Base-by-base conservation (phyloP, 2,113 vertebrate species). In the Ammodytes dubius region DNA sequence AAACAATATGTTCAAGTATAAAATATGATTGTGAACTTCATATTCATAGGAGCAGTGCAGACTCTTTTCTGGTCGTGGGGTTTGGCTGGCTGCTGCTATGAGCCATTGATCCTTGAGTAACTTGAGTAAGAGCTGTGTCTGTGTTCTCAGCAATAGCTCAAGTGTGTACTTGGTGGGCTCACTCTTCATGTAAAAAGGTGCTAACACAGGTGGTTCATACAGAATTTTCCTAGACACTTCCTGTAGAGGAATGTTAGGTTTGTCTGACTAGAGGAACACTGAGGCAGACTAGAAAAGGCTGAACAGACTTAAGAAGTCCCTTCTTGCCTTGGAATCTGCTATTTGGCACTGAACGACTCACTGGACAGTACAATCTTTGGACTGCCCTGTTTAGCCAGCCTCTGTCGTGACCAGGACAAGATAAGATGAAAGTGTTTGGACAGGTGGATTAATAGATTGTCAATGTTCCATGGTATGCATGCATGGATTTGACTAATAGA, bases 221-320 rank as follows among this genome's bases (percentile, higher is more conserved):
- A 53, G 52, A 50, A 50, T 17, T 17, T 53, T 53, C 17, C 52
- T 70, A 35, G 40, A 61, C 60, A 56, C 43, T 5, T 79, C 9
- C 13, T 75, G 13, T 60, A 27, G 47, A 75, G 12, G 70, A 67
- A 71, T 74, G 66, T n/a, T 43, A 11, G 70, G 27, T 47, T 65
- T 67, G 35, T 77, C 74, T 56, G 14, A 9, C 27, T 42, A 35
- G 54, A 71, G 53, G 45, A 67, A 27, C 10, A 11, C 54, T 0
- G 8, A 49, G 13, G n/a, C 63, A 39, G 37, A 63, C 47, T 43
- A 8, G 64, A 69, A 39, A 45, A 58, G 46, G 37, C 42, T 57
- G 63, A 82, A 40, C 35, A 37, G 63, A 78, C 82, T 74, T n/a
- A n/a, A 61, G 7, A 63, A 61, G 63, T 67, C 53, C 43, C 54